Evolutionary conservation across 2,888 invertebrate species (phyloP), one percentile per base, ranked within the genome.

Genomic region (Hofmannophila pseudospretella): DNA sequence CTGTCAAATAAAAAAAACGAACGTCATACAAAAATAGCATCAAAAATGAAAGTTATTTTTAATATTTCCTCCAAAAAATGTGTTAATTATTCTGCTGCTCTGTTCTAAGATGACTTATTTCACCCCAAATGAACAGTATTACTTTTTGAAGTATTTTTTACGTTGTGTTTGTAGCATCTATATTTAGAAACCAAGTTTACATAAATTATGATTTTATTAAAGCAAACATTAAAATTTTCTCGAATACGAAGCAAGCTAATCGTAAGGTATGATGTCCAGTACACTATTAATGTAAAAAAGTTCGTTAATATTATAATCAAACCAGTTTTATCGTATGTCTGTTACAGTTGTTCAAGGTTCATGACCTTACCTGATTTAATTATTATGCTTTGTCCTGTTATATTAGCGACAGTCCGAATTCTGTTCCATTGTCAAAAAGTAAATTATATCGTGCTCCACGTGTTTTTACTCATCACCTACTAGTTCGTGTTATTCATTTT

Each of bases 1-100:
- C 13, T 32, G 23, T 22, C 28, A 45, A 37, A 23, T 8, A 7
- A 23, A 23, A 26, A 32, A 57, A 59, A 16, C 16, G 16, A 56
- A 65, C 63, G 66, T 68, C 68, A 68, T 68, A 66, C 65, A 67
- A 75, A 84, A 85, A 82, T 81, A 85, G 81, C 57, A 70, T 72
- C 67, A 26, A 67, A 72, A 71, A 81, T 80, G 82, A 78, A 74
- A 84, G 85, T 82, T 82, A 85, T 80, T 82, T 84, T 67, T 82
- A 78, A 65, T 74, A 67, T 62, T 71, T 60, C 53, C 43, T 63
- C 52, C 51, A 59, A 53, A 65, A 68, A 59, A 55, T 54, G 48
- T 51, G 56, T 62, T 57, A 52, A 57, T 49, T 44, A 52, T 43
- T 44, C 43, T 49, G 29, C 45, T 58, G 44, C 47, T 49, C 32